A percentile compares a stretch with the other conserved stretches of the same genome.
These are phyloP conservation scores for Thunnus maccoyii DNA, from an alignment of 2,113 vertebrate genomes.

Conservation along the genomic window DNA sequence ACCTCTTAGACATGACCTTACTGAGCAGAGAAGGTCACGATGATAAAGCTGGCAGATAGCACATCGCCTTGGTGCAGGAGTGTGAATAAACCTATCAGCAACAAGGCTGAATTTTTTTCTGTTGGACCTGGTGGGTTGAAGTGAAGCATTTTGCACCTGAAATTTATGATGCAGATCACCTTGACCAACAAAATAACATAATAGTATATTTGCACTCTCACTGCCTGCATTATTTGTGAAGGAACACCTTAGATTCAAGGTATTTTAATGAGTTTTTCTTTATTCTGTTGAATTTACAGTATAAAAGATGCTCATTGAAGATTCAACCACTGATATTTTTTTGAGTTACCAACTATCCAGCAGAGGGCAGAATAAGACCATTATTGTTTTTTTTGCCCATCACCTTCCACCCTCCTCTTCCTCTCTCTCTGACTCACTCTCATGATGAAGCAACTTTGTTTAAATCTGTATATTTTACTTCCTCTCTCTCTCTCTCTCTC, in stretches of 20 bases:
- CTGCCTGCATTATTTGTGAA: not conserved
- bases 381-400: not conserved
- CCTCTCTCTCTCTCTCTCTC: constrained; percentile 13
- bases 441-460: constrained; percentile 48
- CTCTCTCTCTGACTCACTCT: constrained; percentile 14
- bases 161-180: constrained; percentile 4
- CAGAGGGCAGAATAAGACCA: constrained; percentile 74
- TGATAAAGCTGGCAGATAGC: constrained; percentile 35
- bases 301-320: not conserved
- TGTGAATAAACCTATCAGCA: constrained; percentile 4
- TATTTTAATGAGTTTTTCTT: constrained; percentile 7
- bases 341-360: constrained; percentile 46
- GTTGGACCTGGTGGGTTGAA: not conserved
- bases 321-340: not conserved
- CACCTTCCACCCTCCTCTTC: not conserved
- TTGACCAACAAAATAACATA: not conserved
- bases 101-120: not conserved
- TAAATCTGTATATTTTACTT: constrained; percentile 30
- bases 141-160: constrained; percentile 23
- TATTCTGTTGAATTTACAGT: not conserved
- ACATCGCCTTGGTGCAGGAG: not conserved
- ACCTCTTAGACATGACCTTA: constrained; percentile 68
- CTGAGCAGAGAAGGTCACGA: constrained; percentile 35
- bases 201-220: not conserved
- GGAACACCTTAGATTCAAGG: not conserved